phyloP scores from a whole-genome alignment of 2,113 vertebrate species.

The Salvelinus namaycush region DNA sequence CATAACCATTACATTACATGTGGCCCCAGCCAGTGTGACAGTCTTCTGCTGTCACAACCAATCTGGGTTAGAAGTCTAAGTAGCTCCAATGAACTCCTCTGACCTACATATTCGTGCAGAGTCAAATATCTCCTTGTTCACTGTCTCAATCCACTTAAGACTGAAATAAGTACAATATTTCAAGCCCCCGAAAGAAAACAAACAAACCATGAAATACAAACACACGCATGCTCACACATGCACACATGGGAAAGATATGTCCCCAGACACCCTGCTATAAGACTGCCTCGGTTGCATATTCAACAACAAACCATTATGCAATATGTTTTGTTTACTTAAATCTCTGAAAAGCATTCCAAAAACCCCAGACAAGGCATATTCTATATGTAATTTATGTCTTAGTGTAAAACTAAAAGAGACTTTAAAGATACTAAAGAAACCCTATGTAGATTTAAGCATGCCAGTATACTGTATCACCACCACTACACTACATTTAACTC shows the following conservation, averaged over 20 bases:
- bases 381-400: background rate
- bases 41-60: background rate
- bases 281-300: background rate
- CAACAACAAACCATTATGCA: background rate
- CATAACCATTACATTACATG: conserved; percentile 1
- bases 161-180: background rate
- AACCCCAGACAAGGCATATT: no score
- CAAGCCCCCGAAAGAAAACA: background rate
- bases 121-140: background rate
- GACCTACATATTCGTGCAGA: background rate
- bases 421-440: background rate
- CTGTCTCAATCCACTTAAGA: background rate
- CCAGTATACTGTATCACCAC: background rate
- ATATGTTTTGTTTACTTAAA: background rate
- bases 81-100: background rate
- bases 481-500: no score
- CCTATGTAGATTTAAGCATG: background rate
- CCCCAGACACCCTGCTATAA: background rate
- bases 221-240: background rate
- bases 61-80: background rate
- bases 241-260: background rate
- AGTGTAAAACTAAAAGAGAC: background rate
- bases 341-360: background rate
- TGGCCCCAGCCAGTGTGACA: background rate
- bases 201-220: background rate